phyloP scores from a whole-genome alignment of 1,140 invertebrate genomes.

The Diabrotica virgifera region DNA sequence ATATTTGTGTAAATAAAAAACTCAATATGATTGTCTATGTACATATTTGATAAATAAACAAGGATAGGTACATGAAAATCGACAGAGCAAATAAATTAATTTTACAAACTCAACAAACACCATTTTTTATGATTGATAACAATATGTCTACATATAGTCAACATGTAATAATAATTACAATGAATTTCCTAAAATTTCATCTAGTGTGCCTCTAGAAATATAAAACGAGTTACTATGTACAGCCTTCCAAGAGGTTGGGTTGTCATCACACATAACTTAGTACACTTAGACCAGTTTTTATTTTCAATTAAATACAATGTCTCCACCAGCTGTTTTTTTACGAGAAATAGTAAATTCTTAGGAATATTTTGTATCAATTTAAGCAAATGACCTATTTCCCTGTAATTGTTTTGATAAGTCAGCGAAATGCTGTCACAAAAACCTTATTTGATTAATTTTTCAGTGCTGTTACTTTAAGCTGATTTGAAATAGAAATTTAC shows the following conservation, averaged over 20 bases:
- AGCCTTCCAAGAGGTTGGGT: slow-evolving; percentile 15
- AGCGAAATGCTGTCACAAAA: too few relatives aligned
- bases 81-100: too few relatives aligned
- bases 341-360: too few relatives aligned
- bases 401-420: too few relatives aligned
- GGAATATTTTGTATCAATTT: too few relatives aligned
- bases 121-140: slow-evolving; percentile 21
- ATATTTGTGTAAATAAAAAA: too few relatives aligned
- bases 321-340: too few relatives aligned
- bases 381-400: too few relatives aligned
- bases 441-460: too few relatives aligned
- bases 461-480: too few relatives aligned
- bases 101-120: background rate
- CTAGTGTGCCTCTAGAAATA: slow-evolving; percentile 30
- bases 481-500: too few relatives aligned
- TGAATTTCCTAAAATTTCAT: slow-evolving; percentile 27
- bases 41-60: background rate
- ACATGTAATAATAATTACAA: slow-evolving; percentile 33
- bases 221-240: slow-evolving; percentile 29
- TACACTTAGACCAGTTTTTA: slow-evolving; percentile 7
- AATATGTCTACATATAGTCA: slow-evolving; percentile 34
- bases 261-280: slow-evolving; percentile 23
- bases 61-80: background rate
- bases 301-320: too few relatives aligned
- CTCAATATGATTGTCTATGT: slow-evolving; percentile 7